Percentiles rank a stretch among this genome's conserved stretches.
These are phyloP conservation scores for Bicyclus anynana DNA, from an alignment of 1,140 invertebrate species.

Conservation along the genomic window DNA sequence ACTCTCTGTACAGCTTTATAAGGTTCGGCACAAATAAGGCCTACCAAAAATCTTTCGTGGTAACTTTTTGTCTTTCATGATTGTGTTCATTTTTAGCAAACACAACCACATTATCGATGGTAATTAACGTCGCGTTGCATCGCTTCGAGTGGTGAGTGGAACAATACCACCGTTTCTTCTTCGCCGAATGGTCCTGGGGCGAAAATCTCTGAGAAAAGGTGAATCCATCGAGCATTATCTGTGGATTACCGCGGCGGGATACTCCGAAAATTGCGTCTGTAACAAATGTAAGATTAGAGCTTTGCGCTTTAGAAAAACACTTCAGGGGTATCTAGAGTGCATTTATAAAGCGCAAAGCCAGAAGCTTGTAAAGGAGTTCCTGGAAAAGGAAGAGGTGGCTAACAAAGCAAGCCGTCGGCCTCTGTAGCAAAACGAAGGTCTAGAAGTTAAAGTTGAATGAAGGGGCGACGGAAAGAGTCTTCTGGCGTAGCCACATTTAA, in stretches of 20 bases:
- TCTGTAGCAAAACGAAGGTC: too few relatives aligned
- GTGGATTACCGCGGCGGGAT: constrained; percentile 21
- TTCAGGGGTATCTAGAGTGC: too few relatives aligned
- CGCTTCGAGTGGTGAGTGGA: constrained; percentile 44
- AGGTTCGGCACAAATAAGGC: neutral
- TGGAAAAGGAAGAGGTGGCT: too few relatives aligned
- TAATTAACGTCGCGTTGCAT: constrained; percentile 40
- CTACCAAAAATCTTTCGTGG: neutral
- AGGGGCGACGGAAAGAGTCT: too few relatives aligned
- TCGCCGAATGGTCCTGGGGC: neutral
- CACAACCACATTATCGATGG: constrained; percentile 35
- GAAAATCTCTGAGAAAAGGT: constrained; percentile 24
- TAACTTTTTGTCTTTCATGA: constrained; percentile 16
- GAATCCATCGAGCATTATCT: constrained; percentile 26
- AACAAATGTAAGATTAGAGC: constrained; percentile 7
- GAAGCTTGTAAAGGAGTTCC: too few relatives aligned
- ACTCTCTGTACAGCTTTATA: too few relatives aligned
- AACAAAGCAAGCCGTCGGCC: too few relatives aligned
- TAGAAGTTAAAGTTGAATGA: too few relatives aligned
- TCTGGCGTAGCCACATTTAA: too few relatives aligned
- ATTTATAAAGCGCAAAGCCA: too few relatives aligned
- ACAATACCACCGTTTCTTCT: constrained; percentile 42
- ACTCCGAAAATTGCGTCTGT: constrained; percentile 19
- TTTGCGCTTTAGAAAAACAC: too few relatives aligned
- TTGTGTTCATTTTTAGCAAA: constrained; percentile 24